Base-by-base conservation (phyloP, 2,113 vertebrate genomes). In the Brachirus orientalis region DNA sequence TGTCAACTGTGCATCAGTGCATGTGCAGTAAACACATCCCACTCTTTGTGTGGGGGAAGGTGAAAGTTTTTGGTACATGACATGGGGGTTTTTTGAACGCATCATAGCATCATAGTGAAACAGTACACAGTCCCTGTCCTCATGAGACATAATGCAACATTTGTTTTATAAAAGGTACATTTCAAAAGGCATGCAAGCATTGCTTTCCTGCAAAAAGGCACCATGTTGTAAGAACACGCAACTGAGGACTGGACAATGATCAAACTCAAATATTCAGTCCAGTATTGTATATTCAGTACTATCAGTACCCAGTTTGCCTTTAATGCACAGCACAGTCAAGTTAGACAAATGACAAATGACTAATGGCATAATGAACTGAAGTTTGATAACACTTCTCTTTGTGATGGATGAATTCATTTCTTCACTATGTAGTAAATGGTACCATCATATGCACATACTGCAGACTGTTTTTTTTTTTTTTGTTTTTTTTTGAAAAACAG, bases 1-100 rank as follows among this genome's bases (percentile, higher is more conserved):
- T 64, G 69, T 75, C 41, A 52, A 22, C 44, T 69, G 8, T 83
- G 78, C 81, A 38, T 82, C 74, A 66, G n/a, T n/a, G n/a, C n/a
- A n/a, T n/a, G n/a, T n/a, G n/a, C n/a, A n/a, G 62, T 76, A 46
- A 80, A 88, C 62, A 68, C 44, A 17, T 47, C 81, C 83, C 72
- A 84, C 87, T 71, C 61, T 65, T 35, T 54, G 22, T 58, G 75
- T 54, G 80, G 70, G 62, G 59, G 72, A 77, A 67, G 81, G 68
- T 62, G 63, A 75, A 77, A 79, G 67, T 86, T 41, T 45, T 48
- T 57, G 20, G 36, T 79, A 37, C 35, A 57, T 76, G 62, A 52
- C 53, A 75, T 35, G n/a, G 75, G 54, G 52, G 1, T 60, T 72
- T 76, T 82, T 66, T 13, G 5, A 33, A 11, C 37, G 8, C 37